These are phyloP conservation scores for Drosophila robusta DNA, from an alignment of 2,888 invertebrate genomes.

Conservation along the genomic window DNA sequence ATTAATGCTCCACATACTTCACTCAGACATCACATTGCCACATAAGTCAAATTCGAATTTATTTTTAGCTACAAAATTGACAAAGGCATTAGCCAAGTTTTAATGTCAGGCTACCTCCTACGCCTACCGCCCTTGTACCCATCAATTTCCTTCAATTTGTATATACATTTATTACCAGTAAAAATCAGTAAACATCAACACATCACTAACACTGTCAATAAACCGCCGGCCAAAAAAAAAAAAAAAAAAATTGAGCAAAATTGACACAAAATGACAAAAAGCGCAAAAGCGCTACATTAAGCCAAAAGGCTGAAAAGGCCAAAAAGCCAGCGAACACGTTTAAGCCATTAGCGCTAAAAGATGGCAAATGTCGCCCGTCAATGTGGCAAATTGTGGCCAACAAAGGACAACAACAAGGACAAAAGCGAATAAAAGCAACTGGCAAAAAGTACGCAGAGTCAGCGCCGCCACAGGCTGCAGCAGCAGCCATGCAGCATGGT, in stretches of 20 bases:
- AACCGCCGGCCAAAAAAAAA: slow-evolving; percentile 11
- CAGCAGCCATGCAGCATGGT: slow-evolving; percentile 27
- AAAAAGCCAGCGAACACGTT: slow-evolving; percentile 64
- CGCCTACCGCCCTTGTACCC: background rate
- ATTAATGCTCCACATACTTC: background rate
- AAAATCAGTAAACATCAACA: slow-evolving; percentile 1
- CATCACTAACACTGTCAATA: slow-evolving; percentile 48
- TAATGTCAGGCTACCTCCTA: background rate
- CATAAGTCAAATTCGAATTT: background rate
- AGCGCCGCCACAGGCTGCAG: slow-evolving; percentile 19
- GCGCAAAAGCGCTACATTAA: background rate
- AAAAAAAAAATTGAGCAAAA: slow-evolving; percentile 37
- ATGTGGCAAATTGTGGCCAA: slow-evolving; percentile 54
- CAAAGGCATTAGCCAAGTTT: background rate
- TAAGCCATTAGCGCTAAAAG: slow-evolving; percentile 72
- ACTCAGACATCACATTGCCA: background rate
- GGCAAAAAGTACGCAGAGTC: slow-evolving; percentile 37
- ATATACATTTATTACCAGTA: slow-evolving; percentile 18
- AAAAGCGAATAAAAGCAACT: slow-evolving; percentile 2
- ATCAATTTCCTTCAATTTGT: slow-evolving; percentile 11
- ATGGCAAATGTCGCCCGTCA: slow-evolving; percentile 66
- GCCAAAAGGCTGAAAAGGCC: slow-evolving; percentile 26
- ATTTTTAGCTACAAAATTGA: background rate
- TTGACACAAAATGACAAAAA: slow-evolving; percentile 35
- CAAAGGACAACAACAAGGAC: slow-evolving; percentile 37